Percentiles rank a stretch among this genome's conserved stretches.
phyloP scores from a whole-genome alignment of 2,113 vertebrate species.

The Peromyscus californicus region DNA sequence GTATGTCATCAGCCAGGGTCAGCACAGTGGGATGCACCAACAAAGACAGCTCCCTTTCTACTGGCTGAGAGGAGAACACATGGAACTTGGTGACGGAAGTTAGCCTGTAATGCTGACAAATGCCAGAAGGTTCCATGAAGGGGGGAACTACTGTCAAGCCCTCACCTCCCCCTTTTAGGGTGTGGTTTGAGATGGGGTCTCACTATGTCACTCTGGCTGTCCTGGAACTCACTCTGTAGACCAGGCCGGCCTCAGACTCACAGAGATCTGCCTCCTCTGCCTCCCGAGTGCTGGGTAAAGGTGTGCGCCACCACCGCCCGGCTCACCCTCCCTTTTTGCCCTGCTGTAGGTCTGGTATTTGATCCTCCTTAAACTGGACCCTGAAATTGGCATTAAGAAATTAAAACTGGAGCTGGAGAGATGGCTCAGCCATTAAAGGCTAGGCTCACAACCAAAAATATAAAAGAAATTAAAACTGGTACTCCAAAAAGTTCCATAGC shows the following conservation, averaged over 20 bases:
- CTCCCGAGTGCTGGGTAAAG: not conserved
- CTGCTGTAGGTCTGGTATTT: not conserved
- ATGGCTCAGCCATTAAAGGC: no score
- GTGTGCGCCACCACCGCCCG: not conserved
- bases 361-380: not conserved
- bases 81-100: not conserved
- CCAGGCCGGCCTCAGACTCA: not conserved
- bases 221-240: not conserved
- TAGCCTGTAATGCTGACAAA: not conserved
- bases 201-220: not conserved
- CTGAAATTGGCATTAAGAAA: slow-evolving; percentile 55
- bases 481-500: not conserved
- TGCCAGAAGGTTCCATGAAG: not conserved
- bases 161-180: not conserved
- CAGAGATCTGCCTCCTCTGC: not conserved
- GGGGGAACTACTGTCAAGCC: not conserved
- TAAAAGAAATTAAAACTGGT: slow-evolving; percentile 35
- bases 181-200: not conserved
- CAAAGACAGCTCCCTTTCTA: not conserved
- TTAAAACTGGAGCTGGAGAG: not conserved
- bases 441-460: no score
- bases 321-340: not conserved
- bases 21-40: not conserved
- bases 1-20: not conserved
- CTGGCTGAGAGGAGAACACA: not conserved